phyloP scores from a whole-genome alignment of 2,888 invertebrate genomes.

The Phorcus lineatus region DNA sequence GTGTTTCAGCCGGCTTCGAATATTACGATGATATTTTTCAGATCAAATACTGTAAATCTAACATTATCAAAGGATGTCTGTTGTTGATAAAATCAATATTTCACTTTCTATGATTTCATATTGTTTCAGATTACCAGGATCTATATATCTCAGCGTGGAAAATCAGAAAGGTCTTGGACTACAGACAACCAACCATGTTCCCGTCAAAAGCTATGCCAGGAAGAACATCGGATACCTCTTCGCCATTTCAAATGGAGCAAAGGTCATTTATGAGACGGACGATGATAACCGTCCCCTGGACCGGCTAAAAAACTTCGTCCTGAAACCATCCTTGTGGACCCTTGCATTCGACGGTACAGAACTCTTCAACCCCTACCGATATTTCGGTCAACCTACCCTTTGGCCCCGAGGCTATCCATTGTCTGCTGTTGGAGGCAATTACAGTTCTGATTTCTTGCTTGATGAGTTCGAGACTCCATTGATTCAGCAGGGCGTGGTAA shows the following conservation, averaged over 20 bases:
- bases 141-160: constrained; percentile 12
- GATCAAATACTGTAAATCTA: no score
- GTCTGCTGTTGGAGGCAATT: constrained; percentile 32
- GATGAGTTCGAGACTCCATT: constrained; percentile 39
- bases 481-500: constrained; percentile 63
- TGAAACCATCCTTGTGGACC: no score
- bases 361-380: constrained; percentile 28
- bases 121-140: constrained; percentile 26
- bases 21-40: no score
- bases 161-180: constrained; percentile 8
- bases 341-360: not conserved
- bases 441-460: constrained; percentile 30
- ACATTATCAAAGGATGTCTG: no score
- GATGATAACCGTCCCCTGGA: constrained; percentile 31
- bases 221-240: constrained; percentile 33
- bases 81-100: no score
- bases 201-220: constrained; percentile 26
- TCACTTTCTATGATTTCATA: no score
- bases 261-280: constrained; percentile 35
- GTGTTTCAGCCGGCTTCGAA: no score
- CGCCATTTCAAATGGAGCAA: constrained; percentile 31
- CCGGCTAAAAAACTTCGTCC: not conserved
- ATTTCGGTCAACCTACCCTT: constrained; percentile 63
- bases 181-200: not conserved
- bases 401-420: constrained; percentile 69